These are phyloP conservation scores for Diphyllodes magnificus DNA, from an alignment of 2,113 vertebrate species.

Conservation along the genomic window DNA sequence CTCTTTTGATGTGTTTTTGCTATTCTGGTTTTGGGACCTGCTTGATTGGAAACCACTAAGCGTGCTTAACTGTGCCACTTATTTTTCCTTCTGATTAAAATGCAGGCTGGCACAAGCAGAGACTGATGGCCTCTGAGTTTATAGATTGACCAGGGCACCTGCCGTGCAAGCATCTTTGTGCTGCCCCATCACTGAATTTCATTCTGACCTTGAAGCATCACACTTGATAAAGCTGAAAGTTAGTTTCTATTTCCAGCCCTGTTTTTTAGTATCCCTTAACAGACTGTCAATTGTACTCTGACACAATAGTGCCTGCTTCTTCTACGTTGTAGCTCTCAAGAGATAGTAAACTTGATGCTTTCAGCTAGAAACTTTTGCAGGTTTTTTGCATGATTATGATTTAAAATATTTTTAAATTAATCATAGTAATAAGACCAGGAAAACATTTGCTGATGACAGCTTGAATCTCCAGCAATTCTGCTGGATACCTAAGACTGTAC, in stretches of 20 bases:
- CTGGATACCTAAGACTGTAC: not conserved
- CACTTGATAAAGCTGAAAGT: conserved; percentile 65
- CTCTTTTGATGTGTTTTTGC: not conserved
- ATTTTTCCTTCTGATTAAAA: conserved; percentile 53
- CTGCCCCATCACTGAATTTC: conserved; percentile 65
- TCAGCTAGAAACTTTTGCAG: not conserved
- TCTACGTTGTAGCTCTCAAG: not conserved
- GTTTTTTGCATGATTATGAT: not conserved
- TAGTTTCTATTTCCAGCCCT: conserved; percentile 54
- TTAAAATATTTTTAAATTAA: not conserved
- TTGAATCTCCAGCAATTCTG: not conserved
- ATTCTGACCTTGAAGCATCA: conserved; percentile 64
- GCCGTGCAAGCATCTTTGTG: conserved; percentile 66
- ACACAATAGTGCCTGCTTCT: not conserved
- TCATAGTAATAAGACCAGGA: not conserved
- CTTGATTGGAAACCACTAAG: conserved; percentile 31
- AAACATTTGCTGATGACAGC: not conserved
- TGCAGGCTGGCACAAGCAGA: conserved; percentile 54
- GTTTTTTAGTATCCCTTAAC: conserved; percentile 49
- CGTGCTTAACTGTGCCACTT: conserved; percentile 27
- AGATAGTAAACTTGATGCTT: not conserved
- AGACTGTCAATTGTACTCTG: conserved; percentile 47
- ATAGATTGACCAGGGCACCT: conserved; percentile 66
- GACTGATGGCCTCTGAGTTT: conserved; percentile 65
- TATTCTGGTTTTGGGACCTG: not conserved